A percentile compares a stretch with the other conserved stretches of the same genome.
phyloP scores from a whole-genome alignment of 2,113 vertebrate species.

The Elanus axillaris region DNA sequence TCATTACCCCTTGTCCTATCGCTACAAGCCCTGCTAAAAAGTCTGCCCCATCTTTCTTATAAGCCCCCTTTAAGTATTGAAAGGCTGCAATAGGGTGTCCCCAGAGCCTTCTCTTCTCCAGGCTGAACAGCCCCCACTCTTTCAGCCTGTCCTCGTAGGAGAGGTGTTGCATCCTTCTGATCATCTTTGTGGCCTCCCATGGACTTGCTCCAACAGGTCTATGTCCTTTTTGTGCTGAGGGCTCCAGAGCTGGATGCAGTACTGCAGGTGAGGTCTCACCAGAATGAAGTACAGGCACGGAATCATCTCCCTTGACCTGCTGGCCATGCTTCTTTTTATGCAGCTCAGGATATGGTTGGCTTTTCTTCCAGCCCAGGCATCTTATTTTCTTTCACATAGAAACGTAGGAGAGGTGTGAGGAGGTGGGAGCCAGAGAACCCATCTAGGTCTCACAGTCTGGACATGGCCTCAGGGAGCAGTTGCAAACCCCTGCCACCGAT shows the following conservation, averaged over 20 bases:
- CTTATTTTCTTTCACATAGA: background rate
- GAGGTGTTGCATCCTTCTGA: background rate
- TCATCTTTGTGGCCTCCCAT: background rate
- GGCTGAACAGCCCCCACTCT: background rate
- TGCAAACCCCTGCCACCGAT: background rate
- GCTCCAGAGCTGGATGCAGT: background rate
- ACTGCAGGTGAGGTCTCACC: background rate
- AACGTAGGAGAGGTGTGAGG: background rate
- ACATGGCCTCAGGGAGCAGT: background rate
- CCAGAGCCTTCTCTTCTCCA: background rate
- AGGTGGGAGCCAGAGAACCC: background rate
- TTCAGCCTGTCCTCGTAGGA: background rate
- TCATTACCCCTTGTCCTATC: background rate
- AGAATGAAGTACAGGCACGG: background rate
- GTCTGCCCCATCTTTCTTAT: background rate
- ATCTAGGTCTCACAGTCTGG: background rate
- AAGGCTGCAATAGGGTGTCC: background rate
- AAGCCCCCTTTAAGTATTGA: background rate
- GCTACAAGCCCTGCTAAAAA: background rate
- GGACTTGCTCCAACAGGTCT: background rate
- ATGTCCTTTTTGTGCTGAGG: background rate
- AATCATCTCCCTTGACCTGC: background rate
- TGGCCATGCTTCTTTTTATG: background rate
- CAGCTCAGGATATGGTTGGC: background rate
- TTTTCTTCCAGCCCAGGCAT: background rate